These are phyloP conservation scores for Mesoligia furuncula DNA, from an alignment of 2,888 invertebrate species.

Conservation along the genomic window DNA sequence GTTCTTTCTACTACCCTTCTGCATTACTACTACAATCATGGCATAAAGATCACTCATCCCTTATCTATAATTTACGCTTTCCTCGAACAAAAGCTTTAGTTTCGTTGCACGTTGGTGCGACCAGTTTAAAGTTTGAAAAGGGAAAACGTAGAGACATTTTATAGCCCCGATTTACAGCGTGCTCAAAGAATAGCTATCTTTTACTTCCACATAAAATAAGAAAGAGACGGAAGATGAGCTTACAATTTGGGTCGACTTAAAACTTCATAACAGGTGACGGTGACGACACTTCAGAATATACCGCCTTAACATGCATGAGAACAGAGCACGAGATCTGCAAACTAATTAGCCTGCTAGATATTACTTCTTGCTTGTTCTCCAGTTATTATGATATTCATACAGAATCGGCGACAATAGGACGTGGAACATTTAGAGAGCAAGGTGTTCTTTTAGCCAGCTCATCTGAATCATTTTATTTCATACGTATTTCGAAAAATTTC, in stretches of 20 bases:
- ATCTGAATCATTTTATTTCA: background rate
- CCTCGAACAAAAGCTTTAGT: background rate
- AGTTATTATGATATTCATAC: background rate
- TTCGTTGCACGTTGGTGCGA: background rate
- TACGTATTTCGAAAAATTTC: background rate
- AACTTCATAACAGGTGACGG: conserved; percentile 35
- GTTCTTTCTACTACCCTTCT: background rate
- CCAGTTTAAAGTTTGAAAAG: conserved; percentile 21
- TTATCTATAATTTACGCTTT: conserved; percentile 1
- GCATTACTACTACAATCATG: background rate
- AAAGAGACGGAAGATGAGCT: conserved; percentile 13
- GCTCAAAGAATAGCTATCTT: background rate
- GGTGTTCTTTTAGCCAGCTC: background rate
- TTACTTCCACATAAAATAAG: background rate
- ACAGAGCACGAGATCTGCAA: conserved; percentile 20
- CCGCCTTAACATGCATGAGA: conserved; percentile 25
- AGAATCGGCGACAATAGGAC: background rate
- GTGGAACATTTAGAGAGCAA: background rate
- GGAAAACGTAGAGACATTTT: background rate
- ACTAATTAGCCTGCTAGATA: conserved; percentile 28
- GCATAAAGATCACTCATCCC: conserved; percentile 2
- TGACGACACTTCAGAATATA: conserved; percentile 23
- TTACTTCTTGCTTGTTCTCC: conserved; percentile 4
- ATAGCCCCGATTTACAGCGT: background rate
- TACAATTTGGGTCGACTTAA: conserved; percentile 19